Base-by-base conservation (phyloP, 2,888 invertebrate species). In the Encarsia formosa region DNA sequence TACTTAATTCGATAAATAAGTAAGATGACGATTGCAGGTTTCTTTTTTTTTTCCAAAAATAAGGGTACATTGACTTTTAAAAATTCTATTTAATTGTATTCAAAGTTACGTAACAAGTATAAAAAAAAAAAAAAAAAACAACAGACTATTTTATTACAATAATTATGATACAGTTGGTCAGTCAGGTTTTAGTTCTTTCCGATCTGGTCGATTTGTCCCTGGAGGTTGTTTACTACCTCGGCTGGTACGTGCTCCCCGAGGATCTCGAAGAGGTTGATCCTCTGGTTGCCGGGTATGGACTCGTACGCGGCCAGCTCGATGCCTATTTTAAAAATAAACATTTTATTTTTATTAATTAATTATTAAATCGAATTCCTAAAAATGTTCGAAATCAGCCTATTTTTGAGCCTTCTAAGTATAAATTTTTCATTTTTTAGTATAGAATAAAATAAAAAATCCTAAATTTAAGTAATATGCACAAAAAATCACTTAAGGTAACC, bases 141-240 rank as follows among this genome's bases (percentile, higher is more conserved):
- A 13, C 16, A 34, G 34, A 29, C 29, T 29, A 29, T 13, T n/a
- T n/a, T n/a, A n/a, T n/a, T n/a, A n/a, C n/a, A n/a, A n/a, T n/a
- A n/a, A n/a, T n/a, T n/a, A n/a, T n/a, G 29, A 34, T n/a, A 13
- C 40, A 18, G 20, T 22, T 13, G 9, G 2, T 31, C 24, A 34
- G 8, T 8, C 6, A n/a, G n/a, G n/a, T 11, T 16, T 46, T 19
- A 56, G 38, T 83, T 81, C 63, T 79, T 81, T 62, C 91, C 91
- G 65, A 91, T 85, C 75, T 87, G 85, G 74, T 91, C 90, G 65
- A 91, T 86, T 76, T 91, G 91, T 48, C 83, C 77, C 72, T 91
- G 91, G 56, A 91, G 81, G 76, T 91, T 91, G 79, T 86, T 88
- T 71, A 91, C 88, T 32, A 91, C 91, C 77, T 91, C 91, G 39